Evolutionary conservation across 2,888 invertebrate species (phyloP).

Genomic region (Hofmannophila pseudospretella): DNA sequence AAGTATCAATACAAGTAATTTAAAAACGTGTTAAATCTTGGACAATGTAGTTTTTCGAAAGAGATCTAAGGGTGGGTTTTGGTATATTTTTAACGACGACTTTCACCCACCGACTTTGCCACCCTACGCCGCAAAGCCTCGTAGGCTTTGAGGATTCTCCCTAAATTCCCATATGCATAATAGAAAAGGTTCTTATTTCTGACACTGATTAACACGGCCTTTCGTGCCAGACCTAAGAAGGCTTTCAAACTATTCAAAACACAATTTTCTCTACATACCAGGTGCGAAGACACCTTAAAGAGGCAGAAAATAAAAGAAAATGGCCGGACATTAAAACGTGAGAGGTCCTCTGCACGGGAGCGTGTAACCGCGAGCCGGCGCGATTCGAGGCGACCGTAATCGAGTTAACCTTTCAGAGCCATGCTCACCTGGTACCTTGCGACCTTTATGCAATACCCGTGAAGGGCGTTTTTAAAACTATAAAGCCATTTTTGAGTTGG

Average conservation of each 20-base stretch:
- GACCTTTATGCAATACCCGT: not conserved
- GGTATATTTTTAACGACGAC: no score
- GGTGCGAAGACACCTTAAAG: slow-evolving; percentile 8
- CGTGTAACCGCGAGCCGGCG: slow-evolving; percentile 33
- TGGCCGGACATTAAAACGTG: slow-evolving; percentile 29
- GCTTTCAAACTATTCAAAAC: not conserved
- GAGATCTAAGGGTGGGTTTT: no score
- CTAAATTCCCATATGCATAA: not conserved
- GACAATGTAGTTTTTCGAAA: no score
- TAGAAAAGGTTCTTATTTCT: not conserved
- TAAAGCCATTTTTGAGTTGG: no score
- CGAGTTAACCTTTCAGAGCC: slow-evolving; percentile 46
- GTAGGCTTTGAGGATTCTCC: not conserved
- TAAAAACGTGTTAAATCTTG: no score
- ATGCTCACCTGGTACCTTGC: slow-evolving; percentile 25
- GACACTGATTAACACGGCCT: not conserved
- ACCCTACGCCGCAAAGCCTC: not conserved
- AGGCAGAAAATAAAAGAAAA: slow-evolving; percentile 20
- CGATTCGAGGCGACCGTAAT: slow-evolving; percentile 36
- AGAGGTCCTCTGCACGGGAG: slow-evolving; percentile 34
- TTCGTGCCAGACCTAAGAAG: not conserved
- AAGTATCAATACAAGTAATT: no score
- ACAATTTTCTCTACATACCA: slow-evolving; percentile 9
- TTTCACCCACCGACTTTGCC: no score
- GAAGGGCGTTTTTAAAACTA: not conserved